Evolutionary conservation across 2,888 invertebrate species (phyloP).

Genomic region (Zaprionus bogoriensis): DNA sequence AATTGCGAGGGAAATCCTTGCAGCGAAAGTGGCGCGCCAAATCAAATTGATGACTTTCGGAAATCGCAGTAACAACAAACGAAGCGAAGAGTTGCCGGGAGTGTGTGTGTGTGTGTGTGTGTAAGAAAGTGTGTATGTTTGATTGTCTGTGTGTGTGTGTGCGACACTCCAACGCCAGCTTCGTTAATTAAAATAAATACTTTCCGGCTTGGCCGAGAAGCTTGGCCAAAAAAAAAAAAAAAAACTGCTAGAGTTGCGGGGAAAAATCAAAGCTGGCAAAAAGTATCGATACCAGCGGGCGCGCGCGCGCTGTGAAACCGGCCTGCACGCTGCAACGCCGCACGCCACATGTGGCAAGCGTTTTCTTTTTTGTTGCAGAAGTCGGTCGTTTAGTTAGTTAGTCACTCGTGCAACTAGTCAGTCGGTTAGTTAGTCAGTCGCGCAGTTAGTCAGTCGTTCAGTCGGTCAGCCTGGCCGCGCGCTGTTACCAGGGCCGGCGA

Average conservation of each 20-base stretch:
- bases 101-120: background rate
- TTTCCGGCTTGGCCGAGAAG: slow-evolving; percentile 60
- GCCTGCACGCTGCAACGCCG: too few species aligned
- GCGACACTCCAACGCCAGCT: slow-evolving; percentile 47
- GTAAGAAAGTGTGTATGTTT: background rate
- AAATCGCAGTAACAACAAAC: slow-evolving; percentile 58
- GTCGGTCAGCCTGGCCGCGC: too few species aligned
- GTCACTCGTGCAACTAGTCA: slow-evolving; percentile 36
- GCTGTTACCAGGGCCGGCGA: slow-evolving; percentile 59
- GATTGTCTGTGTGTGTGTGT: background rate
- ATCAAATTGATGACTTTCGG: slow-evolving; percentile 59
- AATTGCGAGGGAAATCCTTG: slow-evolving; percentile 8
- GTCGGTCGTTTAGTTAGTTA: slow-evolving; percentile 27
- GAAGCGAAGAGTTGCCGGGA: slow-evolving; percentile 17
- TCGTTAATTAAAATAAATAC: slow-evolving; percentile 75
- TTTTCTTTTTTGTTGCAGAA: slow-evolving; percentile 52
- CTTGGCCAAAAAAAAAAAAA: background rate
- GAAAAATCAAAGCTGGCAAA: slow-evolving; percentile 40
- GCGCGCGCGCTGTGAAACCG: too few species aligned
- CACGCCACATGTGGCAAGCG: slow-evolving; percentile 61
- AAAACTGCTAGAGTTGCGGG: slow-evolving; percentile 43
- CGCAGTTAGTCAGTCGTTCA: slow-evolving; percentile 19
- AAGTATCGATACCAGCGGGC: slow-evolving; percentile 46
- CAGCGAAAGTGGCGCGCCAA: slow-evolving; percentile 51
- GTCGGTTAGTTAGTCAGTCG: slow-evolving; percentile 32